A percentile compares a stretch with the other conserved stretches of the same genome.
These are phyloP conservation scores for Embidobia sp. DNA, from an alignment of 2,888 invertebrate species.

Conservation along the genomic window DNA sequence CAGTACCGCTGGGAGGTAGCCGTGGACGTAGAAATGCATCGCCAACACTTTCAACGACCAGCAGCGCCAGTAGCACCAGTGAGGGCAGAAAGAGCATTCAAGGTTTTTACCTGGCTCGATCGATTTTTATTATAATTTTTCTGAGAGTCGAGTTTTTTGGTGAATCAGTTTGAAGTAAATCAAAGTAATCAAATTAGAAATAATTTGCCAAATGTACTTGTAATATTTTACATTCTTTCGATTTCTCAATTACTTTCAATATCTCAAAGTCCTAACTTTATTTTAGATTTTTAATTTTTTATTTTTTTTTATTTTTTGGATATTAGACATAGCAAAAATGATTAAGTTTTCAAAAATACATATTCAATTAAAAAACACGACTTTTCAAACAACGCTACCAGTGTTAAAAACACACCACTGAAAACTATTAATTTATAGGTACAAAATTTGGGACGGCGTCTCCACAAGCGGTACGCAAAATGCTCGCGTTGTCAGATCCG, in stretches of 20 bases:
- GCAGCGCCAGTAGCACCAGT: constrained; percentile 94
- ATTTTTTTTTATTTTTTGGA: too few relatives aligned
- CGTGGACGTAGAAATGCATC: constrained; percentile 93
- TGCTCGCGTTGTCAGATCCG: constrained; percentile 94
- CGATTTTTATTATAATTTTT: constrained; percentile 1
- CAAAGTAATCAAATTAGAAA: too few relatives aligned
- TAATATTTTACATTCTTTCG: too few relatives aligned
- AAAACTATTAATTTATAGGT: constrained; percentile 68
- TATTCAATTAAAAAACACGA: not conserved
- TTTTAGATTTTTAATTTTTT: too few relatives aligned
- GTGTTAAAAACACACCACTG: too few relatives aligned
- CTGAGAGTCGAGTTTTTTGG: too few relatives aligned
- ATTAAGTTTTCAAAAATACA: not conserved
- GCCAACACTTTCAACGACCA: constrained; percentile 95
- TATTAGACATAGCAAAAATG: too few relatives aligned
- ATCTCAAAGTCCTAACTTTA: too few relatives aligned
- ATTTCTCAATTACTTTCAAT: too few relatives aligned
- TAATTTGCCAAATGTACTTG: too few relatives aligned
- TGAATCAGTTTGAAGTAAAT: too few relatives aligned
- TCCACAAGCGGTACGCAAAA: constrained; percentile 97
- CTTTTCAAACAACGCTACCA: not conserved
- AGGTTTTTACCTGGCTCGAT: constrained; percentile 70
- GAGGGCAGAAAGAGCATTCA: constrained; percentile 84
- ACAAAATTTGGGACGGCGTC: constrained; percentile 90
- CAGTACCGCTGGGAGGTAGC: constrained; percentile 84